Conservation (phyloP, 1,140 invertebrate species). For the Copidosoma floridanum region DNA sequence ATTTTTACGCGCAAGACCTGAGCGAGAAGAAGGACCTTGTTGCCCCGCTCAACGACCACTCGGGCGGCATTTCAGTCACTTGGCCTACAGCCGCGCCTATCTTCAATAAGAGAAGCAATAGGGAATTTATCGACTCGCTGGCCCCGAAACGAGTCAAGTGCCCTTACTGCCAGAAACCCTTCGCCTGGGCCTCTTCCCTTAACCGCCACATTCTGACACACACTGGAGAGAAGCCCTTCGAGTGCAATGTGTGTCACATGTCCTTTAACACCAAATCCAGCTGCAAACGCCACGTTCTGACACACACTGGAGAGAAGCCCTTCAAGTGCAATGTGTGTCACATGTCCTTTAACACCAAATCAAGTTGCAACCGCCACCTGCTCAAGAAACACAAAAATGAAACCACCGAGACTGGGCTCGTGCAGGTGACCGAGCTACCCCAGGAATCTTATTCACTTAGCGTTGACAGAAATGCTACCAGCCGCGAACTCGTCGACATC, state of each 20-base stretch:
- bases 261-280: conserved; percentile 97
- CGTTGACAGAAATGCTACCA: conserved; percentile 22
- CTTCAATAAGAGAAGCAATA: conserved; percentile 61
- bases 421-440: conserved; percentile 36
- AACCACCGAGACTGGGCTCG: conserved; percentile 50
- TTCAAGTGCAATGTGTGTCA: too few relatives aligned
- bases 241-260: conserved; percentile 86
- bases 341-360: too few relatives aligned
- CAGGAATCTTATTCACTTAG: conserved; percentile 22
- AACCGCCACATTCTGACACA: conserved; percentile 89
- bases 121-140: conserved; percentile 92
- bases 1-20: conserved; percentile 62
- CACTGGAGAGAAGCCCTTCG: conserved; percentile 94
- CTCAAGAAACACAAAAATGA: conserved; percentile 81
- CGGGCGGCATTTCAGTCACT: conserved; percentile 66
- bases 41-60: conserved; percentile 73
- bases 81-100: conserved; percentile 36
- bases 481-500: conserved; percentile 40
- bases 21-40: conserved; percentile 75
- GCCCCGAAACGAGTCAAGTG: conserved; percentile 91
- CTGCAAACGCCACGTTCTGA: too few relatives aligned
- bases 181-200: conserved; percentile 94
- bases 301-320: too few relatives aligned
- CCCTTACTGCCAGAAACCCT: conserved; percentile 87
- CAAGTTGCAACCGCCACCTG: conserved; percentile 91